Conservation (phyloP, 1,140 invertebrate species). For the Penaeus vannamei region DNA sequence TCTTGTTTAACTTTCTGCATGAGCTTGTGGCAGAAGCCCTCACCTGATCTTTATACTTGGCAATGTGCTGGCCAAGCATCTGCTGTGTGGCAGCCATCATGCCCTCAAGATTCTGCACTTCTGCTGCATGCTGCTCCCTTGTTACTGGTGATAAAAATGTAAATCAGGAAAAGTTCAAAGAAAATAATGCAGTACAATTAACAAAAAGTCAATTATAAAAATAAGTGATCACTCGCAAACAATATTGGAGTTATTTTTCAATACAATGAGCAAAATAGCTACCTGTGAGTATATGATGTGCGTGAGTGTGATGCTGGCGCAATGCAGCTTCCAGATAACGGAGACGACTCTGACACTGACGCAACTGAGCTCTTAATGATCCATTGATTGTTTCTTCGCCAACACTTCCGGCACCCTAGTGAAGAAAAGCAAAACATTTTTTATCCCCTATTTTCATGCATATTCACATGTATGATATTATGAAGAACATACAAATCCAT, state of each 20-base stretch:
- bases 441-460: too few relatives aligned
- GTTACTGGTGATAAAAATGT: constrained; percentile 26
- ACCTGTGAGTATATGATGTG: constrained; percentile 54
- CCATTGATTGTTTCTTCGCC: constrained; percentile 57
- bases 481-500: background rate
- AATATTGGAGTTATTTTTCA: too few relatives aligned
- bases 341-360: constrained; percentile 48
- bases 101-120: constrained; percentile 55
- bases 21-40: background rate
- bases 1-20: too few relatives aligned
- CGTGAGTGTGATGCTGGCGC: constrained; percentile 46
- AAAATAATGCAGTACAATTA: background rate
- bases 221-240: background rate
- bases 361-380: constrained; percentile 39
- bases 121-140: constrained; percentile 53
- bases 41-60: constrained; percentile 60
- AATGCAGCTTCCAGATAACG: constrained; percentile 47
- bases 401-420: constrained; percentile 17
- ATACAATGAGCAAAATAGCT: background rate
- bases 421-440: background rate
- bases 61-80: constrained; percentile 59
- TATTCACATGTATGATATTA: too few relatives aligned
- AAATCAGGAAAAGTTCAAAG: background rate
- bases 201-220: background rate
- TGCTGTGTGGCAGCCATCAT: constrained; percentile 59